Base-by-base conservation (phyloP, 2,113 vertebrate genomes). In the Anoplopoma fimbria region DNA sequence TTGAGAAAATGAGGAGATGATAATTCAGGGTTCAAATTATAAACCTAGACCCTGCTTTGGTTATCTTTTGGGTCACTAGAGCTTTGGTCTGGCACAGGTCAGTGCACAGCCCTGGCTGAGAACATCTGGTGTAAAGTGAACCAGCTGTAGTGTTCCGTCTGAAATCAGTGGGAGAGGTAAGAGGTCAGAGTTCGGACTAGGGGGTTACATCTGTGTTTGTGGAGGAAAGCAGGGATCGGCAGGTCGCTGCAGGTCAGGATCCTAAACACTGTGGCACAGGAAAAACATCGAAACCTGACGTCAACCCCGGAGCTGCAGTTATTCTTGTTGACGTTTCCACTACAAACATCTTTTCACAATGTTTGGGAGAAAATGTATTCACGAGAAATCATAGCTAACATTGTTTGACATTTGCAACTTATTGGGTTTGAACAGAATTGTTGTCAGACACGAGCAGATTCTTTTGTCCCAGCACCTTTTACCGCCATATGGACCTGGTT, bases 61-160 rank as follows among this genome's bases (percentile, higher is more conserved):
- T 84, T 77, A 77, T 86, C 63, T 63, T 75, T 72, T 69, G 57
- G 81, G 77, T 84, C 63, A 47, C 42, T 70, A 8, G 49, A 77
- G 84, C 45, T 63, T 77, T 62, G 57, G 78, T 77, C 33, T 75
- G 67, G 45, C 42, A 64, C 78, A 77, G 71, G 83, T 88, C 87
- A 89, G 9, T 38, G 27, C 79, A 81, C 81, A 87, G 63, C 76
- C 68, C 23, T 0, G 73, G 85, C 38, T 67, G 34, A 61, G 68
- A 87, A 81, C 89, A 89, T 93, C 84, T 90, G 91, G 87, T 77
- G 45, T 88, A 85, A 87, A 92, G 75, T 65, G 69, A 90, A 79
- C 75, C 86, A 87, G 62, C 75, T 88, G 67, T 82, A 81, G 47
- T 36, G 57, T 81, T 88, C 82, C 7, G 82, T 82, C 73, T 88